Evolutionary conservation across 2,113 vertebrate genomes (phyloP).

Genomic region (Rhabdomys dilectus): DNA sequence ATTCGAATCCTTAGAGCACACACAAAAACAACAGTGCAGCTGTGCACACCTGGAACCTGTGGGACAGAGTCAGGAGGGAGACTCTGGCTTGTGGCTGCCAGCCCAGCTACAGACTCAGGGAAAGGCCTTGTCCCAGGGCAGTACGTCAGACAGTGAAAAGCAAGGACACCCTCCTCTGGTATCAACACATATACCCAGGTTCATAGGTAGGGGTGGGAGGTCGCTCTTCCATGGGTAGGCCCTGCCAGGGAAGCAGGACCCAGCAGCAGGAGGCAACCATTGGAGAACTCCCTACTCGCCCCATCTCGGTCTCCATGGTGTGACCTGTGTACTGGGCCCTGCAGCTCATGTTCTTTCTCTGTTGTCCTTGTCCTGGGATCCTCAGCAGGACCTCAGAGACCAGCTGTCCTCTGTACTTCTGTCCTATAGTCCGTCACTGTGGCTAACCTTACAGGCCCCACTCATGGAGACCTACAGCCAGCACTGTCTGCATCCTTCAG

Average conservation of each 20-base stretch:
- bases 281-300: not conserved
- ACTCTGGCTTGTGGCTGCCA: too few relatives aligned
- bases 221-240: not conserved
- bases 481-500: not conserved
- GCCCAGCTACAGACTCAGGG: not conserved
- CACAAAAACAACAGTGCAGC: not conserved
- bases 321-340: not conserved
- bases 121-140: not conserved
- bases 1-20: not conserved
- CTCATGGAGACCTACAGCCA: not conserved
- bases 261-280: not conserved
- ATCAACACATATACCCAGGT: too few relatives aligned
- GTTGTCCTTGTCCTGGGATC: not conserved
- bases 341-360: not conserved
- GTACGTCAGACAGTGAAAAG: not conserved
- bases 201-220: too few relatives aligned
- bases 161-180: not conserved
- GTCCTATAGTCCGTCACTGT: not conserved
- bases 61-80: not conserved
- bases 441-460: not conserved
- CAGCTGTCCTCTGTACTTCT: not conserved
- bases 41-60: not conserved
- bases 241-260: not conserved
- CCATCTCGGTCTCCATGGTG: not conserved
- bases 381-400: not conserved